phyloP scores from a whole-genome alignment of 2,113 vertebrate genomes.

The Scomber scombrus region DNA sequence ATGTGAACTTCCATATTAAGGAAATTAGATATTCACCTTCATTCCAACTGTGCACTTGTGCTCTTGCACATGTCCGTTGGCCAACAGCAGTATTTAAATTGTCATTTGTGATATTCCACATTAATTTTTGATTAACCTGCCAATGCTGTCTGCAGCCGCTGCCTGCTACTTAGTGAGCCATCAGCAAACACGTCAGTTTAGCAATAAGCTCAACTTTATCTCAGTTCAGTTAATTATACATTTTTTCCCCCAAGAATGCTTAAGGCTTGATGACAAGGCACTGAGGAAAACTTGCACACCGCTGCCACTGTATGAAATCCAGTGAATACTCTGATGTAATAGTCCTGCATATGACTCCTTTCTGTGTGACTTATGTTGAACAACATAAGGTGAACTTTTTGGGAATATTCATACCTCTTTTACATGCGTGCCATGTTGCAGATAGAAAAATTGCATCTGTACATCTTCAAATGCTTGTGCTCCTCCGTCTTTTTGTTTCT shows the following conservation, averaged over 20 bases:
- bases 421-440: background rate
- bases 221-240: slow-evolving; percentile 69
- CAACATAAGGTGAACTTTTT: slow-evolving; percentile 5
- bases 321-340: slow-evolving; percentile 36
- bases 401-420: background rate
- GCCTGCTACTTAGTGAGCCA: slow-evolving; percentile 62
- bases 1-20: slow-evolving; percentile 56
- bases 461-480: background rate
- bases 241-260: slow-evolving; percentile 59
- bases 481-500: slow-evolving; percentile 6
- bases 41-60: slow-evolving; percentile 25
- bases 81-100: slow-evolving; percentile 65
- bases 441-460: background rate
- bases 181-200: slow-evolving; percentile 64
- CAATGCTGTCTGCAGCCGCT: slow-evolving; percentile 46
- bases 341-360: slow-evolving; percentile 3
- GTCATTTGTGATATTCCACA: slow-evolving; percentile 68
- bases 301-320: slow-evolving; percentile 31
- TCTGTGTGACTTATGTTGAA: background rate
- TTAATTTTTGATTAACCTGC: slow-evolving; percentile 77
- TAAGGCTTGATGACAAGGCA: slow-evolving; percentile 52
- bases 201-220: slow-evolving; percentile 73
- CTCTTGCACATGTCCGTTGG: slow-evolving; percentile 30
- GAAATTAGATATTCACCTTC: slow-evolving; percentile 53
- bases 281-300: slow-evolving; percentile 27